Conservation (phyloP, 2,113 vertebrate genomes). For the Asarcornis scutulata region DNA sequence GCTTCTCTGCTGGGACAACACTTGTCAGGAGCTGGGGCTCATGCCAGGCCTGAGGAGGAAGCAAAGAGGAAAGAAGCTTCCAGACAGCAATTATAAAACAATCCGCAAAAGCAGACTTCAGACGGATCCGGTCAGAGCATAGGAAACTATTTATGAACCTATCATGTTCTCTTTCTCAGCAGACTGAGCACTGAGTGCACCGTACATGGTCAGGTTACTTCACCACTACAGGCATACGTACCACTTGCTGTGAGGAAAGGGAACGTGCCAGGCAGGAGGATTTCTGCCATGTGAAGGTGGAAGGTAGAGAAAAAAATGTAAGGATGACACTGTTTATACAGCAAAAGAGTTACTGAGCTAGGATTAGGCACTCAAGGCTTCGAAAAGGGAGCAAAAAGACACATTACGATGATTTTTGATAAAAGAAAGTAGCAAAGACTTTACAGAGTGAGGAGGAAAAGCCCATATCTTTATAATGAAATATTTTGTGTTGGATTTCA, state of each 20-base stretch:
- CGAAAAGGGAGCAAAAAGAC: conserved; percentile 74
- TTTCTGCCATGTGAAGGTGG: conserved; percentile 51
- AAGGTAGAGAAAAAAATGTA: conserved; percentile 44
- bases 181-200: background rate
- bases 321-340: conserved; percentile 67
- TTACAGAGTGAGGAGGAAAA: conserved; percentile 63
- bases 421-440: conserved; percentile 60
- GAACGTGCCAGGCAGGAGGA: background rate
- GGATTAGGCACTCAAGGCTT: conserved; percentile 79
- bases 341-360: conserved; percentile 76
- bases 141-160: conserved; percentile 70
- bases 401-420: conserved; percentile 70
- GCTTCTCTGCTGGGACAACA: background rate
- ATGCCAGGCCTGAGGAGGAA: conserved; percentile 18
- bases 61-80: conserved; percentile 57
- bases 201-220: conserved; percentile 74
- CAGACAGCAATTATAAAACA: conserved; percentile 74
- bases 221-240: background rate
- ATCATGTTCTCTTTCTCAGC: conserved; percentile 37
- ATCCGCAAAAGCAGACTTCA: conserved; percentile 60
- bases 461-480: background rate
- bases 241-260: conserved; percentile 41
- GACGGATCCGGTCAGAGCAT: conserved; percentile 75
- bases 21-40: conserved; percentile 1
- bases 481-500: conserved; percentile 55